Evolutionary conservation across 37 sponge, comb jelly and placozoan genomes (phyloP), one percentile per base, ranked within the genome.

Genomic region (Halisarca cf. caerulea): DNA sequence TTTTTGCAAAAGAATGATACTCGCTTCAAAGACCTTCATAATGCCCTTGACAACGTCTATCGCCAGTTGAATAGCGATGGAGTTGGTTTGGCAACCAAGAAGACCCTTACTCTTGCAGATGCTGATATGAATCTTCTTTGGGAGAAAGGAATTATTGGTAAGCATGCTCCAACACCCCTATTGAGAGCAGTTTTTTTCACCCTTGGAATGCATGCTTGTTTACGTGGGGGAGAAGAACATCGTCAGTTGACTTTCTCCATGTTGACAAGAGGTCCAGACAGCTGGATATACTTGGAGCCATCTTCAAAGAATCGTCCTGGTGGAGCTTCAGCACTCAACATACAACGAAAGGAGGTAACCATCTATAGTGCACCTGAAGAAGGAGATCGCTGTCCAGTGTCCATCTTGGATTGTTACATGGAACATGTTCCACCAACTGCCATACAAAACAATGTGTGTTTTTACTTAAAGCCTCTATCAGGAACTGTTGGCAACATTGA

Each of bases 171-270:
- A 61, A 23, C 30, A 61, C 30, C 64, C 3, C 78, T 82, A 24
- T 54, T 88, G 59, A 73, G 66, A 55, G 83, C 88, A 58, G 88
- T 88, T 33, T 88, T 88, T 71, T 88, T 82, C 44, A 20, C 55
- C 11, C 73, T 80, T 83, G 88, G 88, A 15, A 88, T 55, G 64
- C 64, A 61, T 61, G 64, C 64, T 15, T 61, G 64, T 61, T 23
- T 61, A 61, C 64, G 64, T 27, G 64, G 64, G 30, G 64, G 64
- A 23, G 64, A 27, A 27, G 64, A 61, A 27, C 64, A 61, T 7
- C 23, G 30, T 28, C 23, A 7, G 15, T 15, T 61, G 15, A 28
- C 4, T 15, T 61, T 61, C 30, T 61, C 30, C 64, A 61, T 61
- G 64, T 6, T 61, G 5, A 23, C 24, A 27, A 23, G 64, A 15